A percentile compares a stretch with the other conserved stretches of the same genome.
phyloP scores from a whole-genome alignment of 2,888 invertebrate species.

The Apodemia mormo region DNA sequence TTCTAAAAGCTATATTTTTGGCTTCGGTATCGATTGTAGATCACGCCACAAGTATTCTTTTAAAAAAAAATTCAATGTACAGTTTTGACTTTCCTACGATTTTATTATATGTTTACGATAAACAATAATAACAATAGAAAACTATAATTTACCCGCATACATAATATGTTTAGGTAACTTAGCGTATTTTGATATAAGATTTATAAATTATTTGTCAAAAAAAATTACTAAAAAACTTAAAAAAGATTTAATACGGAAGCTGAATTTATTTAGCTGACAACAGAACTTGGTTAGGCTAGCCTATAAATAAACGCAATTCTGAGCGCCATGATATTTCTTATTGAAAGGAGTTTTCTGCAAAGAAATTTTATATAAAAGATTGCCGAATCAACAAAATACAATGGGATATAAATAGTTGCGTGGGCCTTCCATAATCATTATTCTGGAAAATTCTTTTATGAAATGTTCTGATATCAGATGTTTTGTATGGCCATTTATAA shows the following conservation, averaged over 20 bases:
- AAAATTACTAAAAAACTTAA: background rate
- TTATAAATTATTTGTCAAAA: background rate
- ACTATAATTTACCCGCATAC: too few relatives aligned
- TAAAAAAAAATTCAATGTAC: too few relatives aligned
- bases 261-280: slow-evolving; percentile 3
- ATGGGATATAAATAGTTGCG: slow-evolving; percentile 2
- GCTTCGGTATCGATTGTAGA: too few relatives aligned
- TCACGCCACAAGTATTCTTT: too few relatives aligned
- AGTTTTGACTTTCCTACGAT: too few relatives aligned
- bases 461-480: background rate
- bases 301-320: slow-evolving; percentile 3
- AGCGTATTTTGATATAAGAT: too few relatives aligned
- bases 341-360: slow-evolving; percentile 13
- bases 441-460: slow-evolving; percentile 3
- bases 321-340: slow-evolving; percentile 7
- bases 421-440: background rate
- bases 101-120: too few relatives aligned
- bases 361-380: slow-evolving; percentile 1
- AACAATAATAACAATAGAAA: too few relatives aligned
- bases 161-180: too few relatives aligned
- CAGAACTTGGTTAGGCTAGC: background rate
- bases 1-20: too few relatives aligned
- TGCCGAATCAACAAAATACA: slow-evolving; percentile 12
- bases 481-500: background rate
- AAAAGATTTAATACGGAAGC: background rate